Evolutionary conservation across 2,888 invertebrate genomes (phyloP).

Genomic region (Criorhina ranunculi): DNA sequence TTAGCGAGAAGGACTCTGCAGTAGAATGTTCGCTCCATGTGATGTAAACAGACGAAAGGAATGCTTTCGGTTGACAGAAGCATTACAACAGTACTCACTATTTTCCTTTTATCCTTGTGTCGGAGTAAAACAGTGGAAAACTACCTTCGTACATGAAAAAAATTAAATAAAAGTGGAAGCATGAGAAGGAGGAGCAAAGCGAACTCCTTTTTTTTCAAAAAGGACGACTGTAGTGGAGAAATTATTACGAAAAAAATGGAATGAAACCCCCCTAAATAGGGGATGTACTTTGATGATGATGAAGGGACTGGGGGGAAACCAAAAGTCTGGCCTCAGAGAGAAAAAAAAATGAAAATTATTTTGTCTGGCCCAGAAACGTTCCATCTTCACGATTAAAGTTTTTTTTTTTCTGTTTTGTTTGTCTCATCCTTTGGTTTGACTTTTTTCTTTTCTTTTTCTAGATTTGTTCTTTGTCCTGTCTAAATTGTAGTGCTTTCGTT

Average conservation of each 20-base stretch:
- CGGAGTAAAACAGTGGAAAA: slow-evolving; percentile 55
- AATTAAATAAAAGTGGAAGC: no score
- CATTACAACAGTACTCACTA: slow-evolving; percentile 60
- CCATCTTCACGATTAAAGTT: slow-evolving; percentile 76
- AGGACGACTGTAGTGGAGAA: slow-evolving; percentile 57
- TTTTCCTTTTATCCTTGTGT: slow-evolving; percentile 48
- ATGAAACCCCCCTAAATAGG: slow-evolving; percentile 45
- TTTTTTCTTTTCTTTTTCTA: slow-evolving; percentile 57
- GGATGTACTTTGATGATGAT: slow-evolving; percentile 69
- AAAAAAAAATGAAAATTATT: slow-evolving; percentile 67
- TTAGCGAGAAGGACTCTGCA: slow-evolving; percentile 48
- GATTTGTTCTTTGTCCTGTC: slow-evolving; percentile 69
- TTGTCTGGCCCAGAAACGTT: slow-evolving; percentile 77
- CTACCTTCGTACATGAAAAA: slow-evolving; percentile 35
- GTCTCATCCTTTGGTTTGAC: slow-evolving; percentile 59
- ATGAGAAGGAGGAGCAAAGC: slow-evolving; percentile 26
- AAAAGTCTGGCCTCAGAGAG: slow-evolving; percentile 67
- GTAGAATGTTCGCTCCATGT: slow-evolving; percentile 1
- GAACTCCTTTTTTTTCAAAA: slow-evolving; percentile 30
- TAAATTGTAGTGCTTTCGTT: slow-evolving; percentile 76
- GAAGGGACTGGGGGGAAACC: slow-evolving; percentile 74
- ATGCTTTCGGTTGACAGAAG: slow-evolving; percentile 62
- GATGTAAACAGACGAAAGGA: slow-evolving; percentile 63
- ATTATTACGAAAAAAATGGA: slow-evolving; percentile 51
- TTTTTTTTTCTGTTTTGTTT: slow-evolving; percentile 20